phyloP scores from a whole-genome alignment of 1,140 invertebrate genomes.

The Lordiphosa collinella region DNA sequence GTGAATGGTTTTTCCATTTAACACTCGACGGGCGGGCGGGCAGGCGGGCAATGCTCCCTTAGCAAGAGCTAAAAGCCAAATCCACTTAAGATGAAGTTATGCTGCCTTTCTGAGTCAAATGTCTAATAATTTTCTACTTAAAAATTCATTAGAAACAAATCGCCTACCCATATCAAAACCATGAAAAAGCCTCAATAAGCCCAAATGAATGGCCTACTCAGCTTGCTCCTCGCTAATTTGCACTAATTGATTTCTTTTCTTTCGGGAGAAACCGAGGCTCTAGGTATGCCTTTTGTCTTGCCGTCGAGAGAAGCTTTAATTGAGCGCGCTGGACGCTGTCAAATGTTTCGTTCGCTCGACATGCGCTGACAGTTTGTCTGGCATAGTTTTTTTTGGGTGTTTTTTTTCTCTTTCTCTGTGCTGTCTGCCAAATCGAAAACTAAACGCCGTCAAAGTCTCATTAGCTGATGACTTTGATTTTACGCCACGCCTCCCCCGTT shows the following conservation, averaged over 20 bases:
- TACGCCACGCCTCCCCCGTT: constrained; percentile 11
- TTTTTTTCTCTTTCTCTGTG: constrained; percentile 10
- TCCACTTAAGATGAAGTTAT: constrained; percentile 72
- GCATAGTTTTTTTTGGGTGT: constrained; percentile 19
- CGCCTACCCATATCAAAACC: constrained; percentile 62
- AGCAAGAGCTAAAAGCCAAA: constrained; percentile 41
- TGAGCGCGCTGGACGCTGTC: constrained; percentile 48
- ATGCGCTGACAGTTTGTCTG: constrained; percentile 65
- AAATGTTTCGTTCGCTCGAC: constrained; percentile 61
- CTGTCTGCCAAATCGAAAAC: constrained; percentile 65
- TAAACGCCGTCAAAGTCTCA: constrained; percentile 75
- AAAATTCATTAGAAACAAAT: constrained; percentile 73
- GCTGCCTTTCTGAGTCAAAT: constrained; percentile 41
- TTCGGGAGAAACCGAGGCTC: constrained; percentile 7
- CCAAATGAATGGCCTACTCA: constrained; percentile 10
- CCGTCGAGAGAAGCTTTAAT: constrained; percentile 55
- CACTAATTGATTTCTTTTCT: constrained; percentile 71
- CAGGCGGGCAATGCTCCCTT: constrained; percentile 2
- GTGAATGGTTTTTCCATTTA: constrained; percentile 2
- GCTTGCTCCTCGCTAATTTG: constrained; percentile 61
- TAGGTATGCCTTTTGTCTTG: neutral
- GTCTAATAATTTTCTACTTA: constrained; percentile 69
- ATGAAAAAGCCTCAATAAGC: constrained; percentile 30
- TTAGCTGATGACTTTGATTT: constrained; percentile 67
- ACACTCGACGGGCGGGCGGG: constrained; percentile 3